phyloP scores from a whole-genome alignment of 2,797 vertebrate species.

The Hoplostethus mediterraneus region DNA sequence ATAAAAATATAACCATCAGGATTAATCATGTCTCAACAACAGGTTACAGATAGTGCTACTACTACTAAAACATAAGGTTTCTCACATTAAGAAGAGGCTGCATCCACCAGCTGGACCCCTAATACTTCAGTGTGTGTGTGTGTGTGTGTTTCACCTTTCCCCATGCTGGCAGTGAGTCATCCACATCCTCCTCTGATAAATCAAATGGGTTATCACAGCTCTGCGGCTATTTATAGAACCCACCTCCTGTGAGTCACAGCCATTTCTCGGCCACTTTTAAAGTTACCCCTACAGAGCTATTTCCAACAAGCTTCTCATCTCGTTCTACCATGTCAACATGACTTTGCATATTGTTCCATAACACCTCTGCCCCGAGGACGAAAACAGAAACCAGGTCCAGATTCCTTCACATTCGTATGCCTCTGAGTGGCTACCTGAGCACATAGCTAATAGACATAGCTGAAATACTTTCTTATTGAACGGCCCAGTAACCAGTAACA shows the following conservation, averaged over 20 bases:
- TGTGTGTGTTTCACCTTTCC: conserved; percentile 53
- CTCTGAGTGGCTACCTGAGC: conserved; percentile 12
- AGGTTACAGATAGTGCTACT: background rate
- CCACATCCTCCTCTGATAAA: conserved; percentile 79
- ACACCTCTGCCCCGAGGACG: conserved; percentile 13
- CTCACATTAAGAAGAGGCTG: conserved; percentile 15
- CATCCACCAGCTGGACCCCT: background rate
- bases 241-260: conserved; percentile 64
- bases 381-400: conserved; percentile 13
- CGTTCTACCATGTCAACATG: conserved; percentile 41
- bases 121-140: background rate
- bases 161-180: conserved; percentile 78
- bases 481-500: conserved; percentile 2
- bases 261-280: conserved; percentile 74
- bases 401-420: conserved; percentile 14
- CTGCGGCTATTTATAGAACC: conserved; percentile 78
- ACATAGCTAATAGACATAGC: background rate
- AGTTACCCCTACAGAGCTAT: conserved; percentile 56
- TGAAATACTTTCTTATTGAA: background rate
- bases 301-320: conserved; percentile 63
- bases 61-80: conserved; percentile 19
- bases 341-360: conserved; percentile 36
- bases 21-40: conserved; percentile 5
- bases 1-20: too few relatives aligned
- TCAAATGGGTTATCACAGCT: conserved; percentile 78